Base-by-base conservation (phyloP, 2,113 vertebrate species). In the Cettia cetti region DNA sequence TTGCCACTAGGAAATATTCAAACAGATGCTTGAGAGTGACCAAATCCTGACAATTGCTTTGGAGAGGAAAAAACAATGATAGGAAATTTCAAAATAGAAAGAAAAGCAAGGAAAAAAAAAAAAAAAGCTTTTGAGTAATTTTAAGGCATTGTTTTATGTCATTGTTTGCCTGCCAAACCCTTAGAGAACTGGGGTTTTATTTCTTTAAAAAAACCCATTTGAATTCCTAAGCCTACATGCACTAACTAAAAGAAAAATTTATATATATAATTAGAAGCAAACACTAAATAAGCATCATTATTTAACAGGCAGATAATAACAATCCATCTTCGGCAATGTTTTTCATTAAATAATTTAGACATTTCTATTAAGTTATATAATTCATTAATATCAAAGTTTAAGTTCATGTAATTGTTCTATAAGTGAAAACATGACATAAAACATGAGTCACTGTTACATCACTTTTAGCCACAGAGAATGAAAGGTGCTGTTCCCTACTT, bases 381-480 rank as follows among this genome's bases (percentile, higher is more conserved):
- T 27, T 28, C 10, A 35, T 20, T 47, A 54, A 53, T 28, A 39
- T 9, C 13, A 3, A 76, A 54, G 35, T n/a, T 74, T 22, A 54
- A 37, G 8, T 59, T 63, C 13, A 24, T 39, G 13, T 45, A 20
- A 47, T 13, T n/a, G 6, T 37, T 56, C n/a, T 35, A 13, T 37
- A 56, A 74, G 16, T 47, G 13, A 77, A 69, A 79, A 44, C 4
- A 4, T 10, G 3, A 19, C n/a, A 42, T 7, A 72, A 54, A 76
- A 53, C 14, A 11, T 4, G 15, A 83, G 26, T 40, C 33, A 42
- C 33, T 30, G 17, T 11, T 28, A 35, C 0, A 0, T 14, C 54
- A 31, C 33, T 35, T 77, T 45, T 37, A 66, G 45, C 17, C 27
- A 16, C 0, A 53, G 45, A 52, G 35, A 56, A 31, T 6, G 18